Conservation (phyloP, 2,797 vertebrate genomes). For the Lophotriccus pileatus region DNA sequence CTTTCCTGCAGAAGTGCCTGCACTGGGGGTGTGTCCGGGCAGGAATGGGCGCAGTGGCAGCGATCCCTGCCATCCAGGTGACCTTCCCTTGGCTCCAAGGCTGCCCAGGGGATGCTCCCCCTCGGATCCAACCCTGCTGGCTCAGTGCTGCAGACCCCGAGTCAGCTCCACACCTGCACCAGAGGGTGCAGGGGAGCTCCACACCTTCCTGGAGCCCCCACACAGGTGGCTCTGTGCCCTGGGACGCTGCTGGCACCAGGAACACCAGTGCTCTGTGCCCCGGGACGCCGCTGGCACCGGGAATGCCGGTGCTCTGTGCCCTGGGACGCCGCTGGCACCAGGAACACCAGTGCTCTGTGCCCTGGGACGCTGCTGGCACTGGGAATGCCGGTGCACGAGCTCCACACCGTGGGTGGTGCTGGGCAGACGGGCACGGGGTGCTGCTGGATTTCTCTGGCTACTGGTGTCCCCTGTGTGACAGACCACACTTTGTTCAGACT, state of each 20-base stretch:
- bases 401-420: background rate
- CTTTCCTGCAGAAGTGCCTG: background rate
- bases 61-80: background rate
- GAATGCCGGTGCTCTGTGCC: too few species aligned
- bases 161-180: rapidly evolving
- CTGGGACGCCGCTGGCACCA: too few species aligned
- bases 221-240: rapidly evolving
- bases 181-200: background rate
- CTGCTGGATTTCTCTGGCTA: background rate
- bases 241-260: rapidly evolving
- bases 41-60: background rate
- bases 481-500: too few species aligned
- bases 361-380: rapidly evolving
- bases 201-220: background rate
- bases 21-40: rapidly evolving
- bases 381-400: rapidly evolving
- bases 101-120: background rate
- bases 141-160: background rate
- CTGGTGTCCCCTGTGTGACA: background rate
- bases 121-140: background rate
- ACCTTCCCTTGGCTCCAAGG: background rate
- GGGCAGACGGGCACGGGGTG: background rate
- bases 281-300: too few species aligned
- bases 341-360: too few species aligned
- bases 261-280: too few species aligned